Base-by-base conservation (phyloP, 2,888 invertebrate species). In the Melanostoma scalare region DNA sequence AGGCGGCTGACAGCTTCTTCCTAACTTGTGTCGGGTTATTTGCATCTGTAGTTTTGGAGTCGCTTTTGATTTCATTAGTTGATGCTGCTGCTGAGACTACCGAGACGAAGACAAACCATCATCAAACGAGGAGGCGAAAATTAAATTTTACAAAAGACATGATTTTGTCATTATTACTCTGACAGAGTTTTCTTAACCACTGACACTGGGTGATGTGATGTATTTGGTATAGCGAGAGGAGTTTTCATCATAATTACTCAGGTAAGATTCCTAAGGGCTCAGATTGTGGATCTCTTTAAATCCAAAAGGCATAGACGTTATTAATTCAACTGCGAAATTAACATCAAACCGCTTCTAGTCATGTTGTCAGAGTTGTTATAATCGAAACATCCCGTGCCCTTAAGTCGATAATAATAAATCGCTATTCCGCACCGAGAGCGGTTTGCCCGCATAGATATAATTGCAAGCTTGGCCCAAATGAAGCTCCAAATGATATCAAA, bases 401-500 rank as follows among this genome's bases (percentile, higher is more conserved):
- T 38, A 35, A 58, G 84, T 31, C 63, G 69, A 69, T 61, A 69
- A 67, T 79, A 84, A 75, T 79, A 84, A 79, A 79, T 75, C 73
- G 67, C 31, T 36, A 40, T 44, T 6, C 58, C 40, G 35, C 9
- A 8, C 48, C 52, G n/a, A 42, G n/a, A 46, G 33, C 36, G 33
- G 42, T 69, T 74, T 52, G 61, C 52, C 75, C 61, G 55, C 50
- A 55, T 42, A 60, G 38, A 36, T 69, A 48, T 84, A 79, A 84
- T 84, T 84, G 75, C 71, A 75, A 71, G 50, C 68, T 75, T 79
- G 53, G 79, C 31, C 74, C 79, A 84, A 84, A 84, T 84, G 84
- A 84, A 71, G 79, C 71, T 67, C 79, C 79, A 84, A 84, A 84
- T 84, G 84, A 79, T 84, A 79, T 74, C 74, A 84, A 82, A 84